Evolutionary conservation across 2,888 invertebrate genomes (phyloP).

Genomic region (Archaeoteleia sp.): DNA sequence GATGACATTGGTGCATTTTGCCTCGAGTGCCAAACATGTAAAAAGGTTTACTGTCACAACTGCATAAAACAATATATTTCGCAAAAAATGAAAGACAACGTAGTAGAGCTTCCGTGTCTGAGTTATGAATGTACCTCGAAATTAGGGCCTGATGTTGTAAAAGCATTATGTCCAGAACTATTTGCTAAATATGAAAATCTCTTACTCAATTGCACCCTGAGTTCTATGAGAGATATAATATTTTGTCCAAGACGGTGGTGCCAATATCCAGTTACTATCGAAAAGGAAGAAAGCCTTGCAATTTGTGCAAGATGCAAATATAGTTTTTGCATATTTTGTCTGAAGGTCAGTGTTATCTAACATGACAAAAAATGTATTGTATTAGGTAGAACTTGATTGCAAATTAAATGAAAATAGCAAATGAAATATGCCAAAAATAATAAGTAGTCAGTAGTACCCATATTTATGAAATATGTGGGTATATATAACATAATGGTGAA

Average conservation of each 20-base stretch:
- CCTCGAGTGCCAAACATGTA: constrained; percentile 53
- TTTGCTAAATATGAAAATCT: constrained; percentile 58
- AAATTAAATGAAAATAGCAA: no score
- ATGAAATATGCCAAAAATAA: no score
- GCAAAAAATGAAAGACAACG: constrained; percentile 53
- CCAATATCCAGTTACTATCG: constrained; percentile 55
- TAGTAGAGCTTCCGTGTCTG: constrained; percentile 56
- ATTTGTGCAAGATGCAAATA: constrained; percentile 59
- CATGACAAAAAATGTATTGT: background rate
- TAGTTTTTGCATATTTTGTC: constrained; percentile 62
- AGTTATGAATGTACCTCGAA: constrained; percentile 48
- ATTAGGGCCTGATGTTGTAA: constrained; percentile 39
- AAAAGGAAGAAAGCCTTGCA: constrained; percentile 56
- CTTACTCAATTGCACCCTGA: constrained; percentile 51
- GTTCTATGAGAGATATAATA: constrained; percentile 58
- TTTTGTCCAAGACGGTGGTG: constrained; percentile 61
- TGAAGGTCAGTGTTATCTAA: constrained; percentile 56
- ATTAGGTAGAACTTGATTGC: no score
- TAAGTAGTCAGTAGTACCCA: no score
- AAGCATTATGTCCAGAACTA: constrained; percentile 48
- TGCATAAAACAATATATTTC: constrained; percentile 57
- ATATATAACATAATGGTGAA: background rate
- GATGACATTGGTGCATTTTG: constrained; percentile 55
- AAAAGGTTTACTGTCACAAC: constrained; percentile 57
- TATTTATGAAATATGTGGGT: background rate